phyloP scores from a whole-genome alignment of 2,888 invertebrate species.

The Corythucha ciliata region DNA sequence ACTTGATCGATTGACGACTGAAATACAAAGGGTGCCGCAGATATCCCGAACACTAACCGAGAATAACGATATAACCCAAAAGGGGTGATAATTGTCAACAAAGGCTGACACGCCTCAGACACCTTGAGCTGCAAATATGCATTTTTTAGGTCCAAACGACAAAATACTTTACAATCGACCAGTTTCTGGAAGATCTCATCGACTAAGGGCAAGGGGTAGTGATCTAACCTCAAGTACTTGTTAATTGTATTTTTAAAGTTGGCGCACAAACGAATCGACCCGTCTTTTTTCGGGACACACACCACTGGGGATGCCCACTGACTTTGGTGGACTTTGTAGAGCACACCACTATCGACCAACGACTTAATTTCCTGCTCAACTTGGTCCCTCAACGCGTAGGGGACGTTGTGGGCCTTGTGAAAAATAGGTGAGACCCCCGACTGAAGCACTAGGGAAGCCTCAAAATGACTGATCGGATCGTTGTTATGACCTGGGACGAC shows the following conservation, averaged over 20 bases:
- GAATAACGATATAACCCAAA: constrained; percentile 8
- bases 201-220: constrained; percentile 21
- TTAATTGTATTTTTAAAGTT: constrained; percentile 15
- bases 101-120: no score
- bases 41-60: constrained; percentile 2
- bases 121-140: background rate
- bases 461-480: constrained; percentile 15
- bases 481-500: constrained; percentile 6
- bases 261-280: constrained; percentile 13
- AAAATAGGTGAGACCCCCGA: constrained; percentile 23
- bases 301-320: constrained; percentile 21
- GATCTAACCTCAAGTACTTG: constrained; percentile 11
- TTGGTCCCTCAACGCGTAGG: constrained; percentile 13
- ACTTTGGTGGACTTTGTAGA: constrained; percentile 20
- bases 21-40: constrained; percentile 1
- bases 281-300: constrained; percentile 8
- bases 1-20: constrained; percentile 3
- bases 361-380: constrained; percentile 21
- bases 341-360: constrained; percentile 14
- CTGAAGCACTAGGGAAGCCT: constrained; percentile 19
- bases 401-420: constrained; percentile 21
- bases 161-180: constrained; percentile 11
- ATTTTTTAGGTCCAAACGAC: background rate
- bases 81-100: constrained; percentile 3
- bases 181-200: constrained; percentile 20